Evolutionary conservation across 2,888 invertebrate genomes (phyloP).

Genomic region (Monoplex corrugatus): DNA sequence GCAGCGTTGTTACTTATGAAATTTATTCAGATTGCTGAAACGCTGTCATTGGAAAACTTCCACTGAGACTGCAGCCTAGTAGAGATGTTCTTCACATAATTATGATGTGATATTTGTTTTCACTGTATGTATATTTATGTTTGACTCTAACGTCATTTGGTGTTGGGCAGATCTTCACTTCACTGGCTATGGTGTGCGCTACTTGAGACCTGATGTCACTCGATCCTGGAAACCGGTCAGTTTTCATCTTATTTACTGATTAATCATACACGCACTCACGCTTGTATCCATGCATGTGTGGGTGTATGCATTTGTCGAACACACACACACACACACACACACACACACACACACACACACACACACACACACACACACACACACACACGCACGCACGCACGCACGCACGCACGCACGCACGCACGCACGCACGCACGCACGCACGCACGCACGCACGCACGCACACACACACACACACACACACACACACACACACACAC

Average conservation of each 20-base stretch:
- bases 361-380: background rate
- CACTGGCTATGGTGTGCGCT: constrained; percentile 77
- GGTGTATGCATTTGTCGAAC: background rate
- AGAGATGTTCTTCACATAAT: too few species aligned
- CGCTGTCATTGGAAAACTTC: too few species aligned
- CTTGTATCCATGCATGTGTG: background rate
- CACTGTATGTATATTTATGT: too few species aligned
- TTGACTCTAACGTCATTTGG: background rate
- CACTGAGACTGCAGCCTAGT: too few species aligned
- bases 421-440: background rate
- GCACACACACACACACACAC: background rate
- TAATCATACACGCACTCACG: background rate
- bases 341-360: background rate
- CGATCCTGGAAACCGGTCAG: constrained; percentile 72
- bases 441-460: background rate
- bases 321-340: background rate
- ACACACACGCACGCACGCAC: background rate
- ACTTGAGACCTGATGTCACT: constrained; percentile 75
- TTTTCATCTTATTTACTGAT: background rate
- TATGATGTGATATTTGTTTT: too few species aligned
- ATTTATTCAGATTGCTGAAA: too few species aligned
- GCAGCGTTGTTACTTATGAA: too few species aligned
- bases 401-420: background rate
- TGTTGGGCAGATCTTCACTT: constrained; percentile 72
- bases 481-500: background rate